Evolutionary conservation across 1,140 invertebrate genomes (phyloP), one percentile per base, ranked within the genome.

Genomic region (Dufourea novaeangliae): DNA sequence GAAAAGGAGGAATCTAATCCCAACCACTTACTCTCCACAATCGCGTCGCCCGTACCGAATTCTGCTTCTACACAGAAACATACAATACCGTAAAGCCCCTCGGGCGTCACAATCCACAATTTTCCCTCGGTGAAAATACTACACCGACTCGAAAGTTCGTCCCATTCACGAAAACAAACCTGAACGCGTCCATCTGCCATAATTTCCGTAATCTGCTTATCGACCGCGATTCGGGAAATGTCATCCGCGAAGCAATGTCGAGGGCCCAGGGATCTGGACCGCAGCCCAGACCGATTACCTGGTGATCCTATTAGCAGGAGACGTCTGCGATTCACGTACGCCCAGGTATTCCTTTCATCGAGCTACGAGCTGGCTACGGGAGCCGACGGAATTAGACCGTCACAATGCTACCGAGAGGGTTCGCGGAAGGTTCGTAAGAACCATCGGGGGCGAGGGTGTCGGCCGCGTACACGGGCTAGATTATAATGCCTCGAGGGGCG

Each of bases 271-370:
- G 89, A 90, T 91, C 86, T 86, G 73, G 86, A 75, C 74, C 88
- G 85, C 88, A 87, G 86, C 12, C 8, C 20, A n/a, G 82, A 78
- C 79, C 88, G 90, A 91, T 91, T 92, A 87, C 82, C 80, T n/a
- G n/a, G 73, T 91, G 87, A 92, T 92, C 91, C 90, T 91, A 91
- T 92, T 92, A 92, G 86, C n/a, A 14, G 20, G 25, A 63, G 34
- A 63, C 37, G 25, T 46, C 44, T 17, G n/a, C 50, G 39, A 66
- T 67, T 34, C 62, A 62, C 52, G 46, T 37, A 46, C 37, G 41
- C 34, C n/a, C 29, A 37, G 27, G 41, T 77, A 66, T 64, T 37
- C 44, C 70, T 74, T 72, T 63, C 34, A 54, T 57, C 27, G 41
- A n/a, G 10, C 8, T 39, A 20, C 7, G 17, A 56, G 56, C 66